Evolutionary conservation across 35 echinoderm and acorn worm genomes (phyloP), one percentile per base, ranked within the genome.

Genomic region (Apostichopus parvimensis): DNA sequence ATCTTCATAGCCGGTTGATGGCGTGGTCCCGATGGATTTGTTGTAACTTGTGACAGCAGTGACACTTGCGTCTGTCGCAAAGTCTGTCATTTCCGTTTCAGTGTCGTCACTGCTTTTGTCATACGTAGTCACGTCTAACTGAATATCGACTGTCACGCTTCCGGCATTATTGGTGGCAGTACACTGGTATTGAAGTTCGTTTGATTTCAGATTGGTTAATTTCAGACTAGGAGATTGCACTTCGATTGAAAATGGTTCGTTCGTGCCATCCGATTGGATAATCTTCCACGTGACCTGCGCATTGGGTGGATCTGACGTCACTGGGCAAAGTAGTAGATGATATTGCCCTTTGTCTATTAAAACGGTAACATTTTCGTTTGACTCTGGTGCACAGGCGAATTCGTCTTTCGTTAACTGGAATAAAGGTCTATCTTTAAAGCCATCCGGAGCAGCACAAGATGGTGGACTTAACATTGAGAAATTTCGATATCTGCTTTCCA

Each of bases 221-320:
- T 60, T 88, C 57, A 88, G 86, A 24, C 10, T 12, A 68, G 86
- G 4, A 8, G 86, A 45, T 53, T 72, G 23, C 61, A 88, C 86
- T 54, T 88, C 86, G 86, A 88, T 88, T 26, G 57, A 52, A 68
- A 68, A 88, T 18, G 86, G 86, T 4, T 68, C 53, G 6, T 58
- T n/a, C 14, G 23, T 72, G 13, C 86, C 86, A n/a, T 88, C 86
- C 72, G 18, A 26, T 14, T 66, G n/a, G 26, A 88, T 26, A 58
- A 88, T 54, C 8, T 68, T 88, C 86, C 86, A 88, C 57, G 86
- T 88, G 34, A 73, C 60, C 13, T 72, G 86, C 4, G 86, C 18
- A 73, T 88, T 88, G 5, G 86, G 61, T 28, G 86, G 86, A 54
- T 88, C 86, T 72, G 86, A 88, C 12, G 28, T 18, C 18, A 88